Evolutionary conservation across 2,888 invertebrate species (phyloP).

Genomic region (Horisme vitalbata): DNA sequence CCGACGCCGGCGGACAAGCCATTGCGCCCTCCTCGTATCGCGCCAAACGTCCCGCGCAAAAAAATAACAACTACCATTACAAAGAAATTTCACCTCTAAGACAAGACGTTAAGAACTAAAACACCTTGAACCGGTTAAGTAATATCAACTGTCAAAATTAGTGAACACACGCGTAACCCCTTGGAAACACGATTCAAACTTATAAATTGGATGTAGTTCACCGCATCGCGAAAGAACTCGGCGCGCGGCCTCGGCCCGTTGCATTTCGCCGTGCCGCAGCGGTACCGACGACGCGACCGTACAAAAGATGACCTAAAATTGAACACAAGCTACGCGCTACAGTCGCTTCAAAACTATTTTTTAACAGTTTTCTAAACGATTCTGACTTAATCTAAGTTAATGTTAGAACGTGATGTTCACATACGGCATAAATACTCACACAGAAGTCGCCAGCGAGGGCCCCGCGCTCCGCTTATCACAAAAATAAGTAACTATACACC

Average conservation of each 20-base stretch:
- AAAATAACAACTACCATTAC: constrained; percentile 64
- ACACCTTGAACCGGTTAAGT: constrained; percentile 56
- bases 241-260: constrained; percentile 79
- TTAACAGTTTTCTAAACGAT: constrained; percentile 66
- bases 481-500: constrained; percentile 83
- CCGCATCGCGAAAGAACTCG: constrained; percentile 63
- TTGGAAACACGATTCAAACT: constrained; percentile 75
- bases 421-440: constrained; percentile 69
- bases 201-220: constrained; percentile 75
- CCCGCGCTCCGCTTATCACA: constrained; percentile 81
- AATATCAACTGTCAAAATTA: constrained; percentile 84
- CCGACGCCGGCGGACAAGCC: constrained; percentile 55
- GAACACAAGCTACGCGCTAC: constrained; percentile 67
- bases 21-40: constrained; percentile 61
- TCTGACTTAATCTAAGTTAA: constrained; percentile 59
- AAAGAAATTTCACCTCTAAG: constrained; percentile 69
- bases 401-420: constrained; percentile 51
- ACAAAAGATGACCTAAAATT: constrained; percentile 83
- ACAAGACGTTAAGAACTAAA: constrained; percentile 57
- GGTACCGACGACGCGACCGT: constrained; percentile 70
- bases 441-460: constrained; percentile 72
- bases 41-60: constrained; percentile 78
- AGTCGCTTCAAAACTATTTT: constrained; percentile 57
- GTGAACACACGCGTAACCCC: constrained; percentile 75
- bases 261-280: constrained; percentile 76